Evolutionary conservation across 2,888 invertebrate genomes (phyloP).

Genomic region (Thymelicus acteon): DNA sequence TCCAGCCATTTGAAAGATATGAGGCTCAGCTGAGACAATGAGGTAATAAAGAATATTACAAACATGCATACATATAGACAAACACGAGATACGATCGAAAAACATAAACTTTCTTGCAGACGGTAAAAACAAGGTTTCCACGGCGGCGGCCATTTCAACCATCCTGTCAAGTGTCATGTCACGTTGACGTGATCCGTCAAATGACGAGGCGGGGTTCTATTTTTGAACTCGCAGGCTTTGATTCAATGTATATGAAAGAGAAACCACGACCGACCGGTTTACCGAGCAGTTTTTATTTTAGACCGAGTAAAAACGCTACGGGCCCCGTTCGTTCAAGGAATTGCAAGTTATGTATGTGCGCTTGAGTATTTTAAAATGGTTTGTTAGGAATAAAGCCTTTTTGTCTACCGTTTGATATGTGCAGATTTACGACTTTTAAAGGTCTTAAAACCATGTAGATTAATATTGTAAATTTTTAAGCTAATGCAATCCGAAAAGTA

Average conservation of each 20-base stretch:
- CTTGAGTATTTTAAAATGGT: neutral
- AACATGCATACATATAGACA: no score
- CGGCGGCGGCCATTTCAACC: conserved; percentile 20
- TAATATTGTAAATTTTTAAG: no score
- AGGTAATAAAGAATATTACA: no score
- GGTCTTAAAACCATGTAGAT: no score
- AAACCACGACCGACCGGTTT: conserved; percentile 33
- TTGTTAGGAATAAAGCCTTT: neutral
- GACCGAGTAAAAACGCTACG: conserved; percentile 17
- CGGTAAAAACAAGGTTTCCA: neutral
- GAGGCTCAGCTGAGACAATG: no score
- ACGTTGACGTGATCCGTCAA: conserved; percentile 26
- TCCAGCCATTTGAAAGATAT: no score
- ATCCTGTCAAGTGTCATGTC: no score
- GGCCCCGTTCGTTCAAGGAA: conserved; percentile 26
- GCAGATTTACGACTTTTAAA: no score
- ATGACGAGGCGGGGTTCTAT: conserved; percentile 27
- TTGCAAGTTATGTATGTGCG: conserved; percentile 16
- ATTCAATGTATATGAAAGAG: conserved; percentile 29
- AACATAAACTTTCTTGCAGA: neutral
- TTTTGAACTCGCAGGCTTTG: conserved; percentile 35
- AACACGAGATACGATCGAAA: no score
- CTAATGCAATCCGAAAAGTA: no score
- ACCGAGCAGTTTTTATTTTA: conserved; percentile 25
- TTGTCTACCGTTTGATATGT: no score